Conservation (phyloP, 1,140 invertebrate genomes). For the Aphaenogaster floridana region DNA sequence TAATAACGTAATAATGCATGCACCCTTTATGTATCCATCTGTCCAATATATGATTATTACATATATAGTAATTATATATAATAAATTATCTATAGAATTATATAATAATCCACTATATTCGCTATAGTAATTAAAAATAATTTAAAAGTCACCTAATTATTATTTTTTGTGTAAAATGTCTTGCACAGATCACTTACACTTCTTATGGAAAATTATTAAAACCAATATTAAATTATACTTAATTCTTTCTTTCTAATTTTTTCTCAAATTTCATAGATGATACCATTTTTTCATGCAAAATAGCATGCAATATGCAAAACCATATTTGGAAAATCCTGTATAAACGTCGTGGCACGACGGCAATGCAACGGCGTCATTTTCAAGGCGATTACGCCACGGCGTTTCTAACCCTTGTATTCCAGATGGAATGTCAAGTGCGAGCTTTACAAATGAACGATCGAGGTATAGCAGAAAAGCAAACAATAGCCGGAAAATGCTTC, state of each 20-base stretch:
- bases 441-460: slow-evolving; percentile 53
- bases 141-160: neutral
- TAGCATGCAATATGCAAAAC: neutral
- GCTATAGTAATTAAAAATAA: neutral
- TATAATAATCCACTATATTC: too few species aligned
- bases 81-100: too few species aligned
- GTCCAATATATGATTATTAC: neutral
- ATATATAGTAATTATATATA: neutral
- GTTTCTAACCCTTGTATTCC: slow-evolving; percentile 64
- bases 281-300: neutral
- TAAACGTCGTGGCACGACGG: slow-evolving; percentile 38
- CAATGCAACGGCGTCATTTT: slow-evolving; percentile 72
- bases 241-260: neutral
- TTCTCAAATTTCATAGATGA: neutral
- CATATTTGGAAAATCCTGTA: slow-evolving; percentile 39
- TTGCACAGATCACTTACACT: neutral
- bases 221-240: slow-evolving; percentile 3
- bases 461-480: slow-evolving; percentile 50
- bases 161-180: neutral
- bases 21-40: neutral
- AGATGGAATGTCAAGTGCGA: slow-evolving; percentile 57
- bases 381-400: slow-evolving; percentile 68
- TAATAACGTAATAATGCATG: too few species aligned
- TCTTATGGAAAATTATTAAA: neutral
- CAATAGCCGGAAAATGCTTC: slow-evolving; percentile 54